These are phyloP conservation scores for Phyllostomus hastatus DNA, from an alignment of 2,113 vertebrate genomes.

Conservation along the genomic window DNA sequence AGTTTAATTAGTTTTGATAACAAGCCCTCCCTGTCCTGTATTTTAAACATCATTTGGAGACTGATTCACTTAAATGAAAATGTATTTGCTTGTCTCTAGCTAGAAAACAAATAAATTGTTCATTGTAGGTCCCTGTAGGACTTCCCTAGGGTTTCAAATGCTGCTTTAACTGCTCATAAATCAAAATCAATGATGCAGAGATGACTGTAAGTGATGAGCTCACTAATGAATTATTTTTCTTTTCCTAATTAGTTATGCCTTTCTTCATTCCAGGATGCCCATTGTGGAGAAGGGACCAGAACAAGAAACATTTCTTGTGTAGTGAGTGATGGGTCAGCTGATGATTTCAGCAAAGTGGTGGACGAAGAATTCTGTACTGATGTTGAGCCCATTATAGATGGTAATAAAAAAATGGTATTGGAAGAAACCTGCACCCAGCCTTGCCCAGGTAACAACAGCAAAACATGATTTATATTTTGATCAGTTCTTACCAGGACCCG, in stretches of 20 bases:
- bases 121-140: neutral
- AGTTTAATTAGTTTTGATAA: conserved; percentile 40
- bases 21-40: neutral
- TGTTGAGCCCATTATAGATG: conserved; percentile 86
- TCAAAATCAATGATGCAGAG: conserved; percentile 52
- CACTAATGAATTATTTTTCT: conserved; percentile 42
- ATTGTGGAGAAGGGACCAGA: conserved; percentile 92
- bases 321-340: conserved; percentile 90
- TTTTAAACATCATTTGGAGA: conserved; percentile 39
- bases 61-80: conserved; percentile 57
- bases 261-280: conserved; percentile 84
- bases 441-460: conserved; percentile 89
- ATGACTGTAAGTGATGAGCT: conserved; percentile 36
- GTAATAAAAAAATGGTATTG: conserved; percentile 85
- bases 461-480: neutral
- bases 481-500: neutral
- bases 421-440: conserved; percentile 93
- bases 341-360: conserved; percentile 84
- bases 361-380: conserved; percentile 94
- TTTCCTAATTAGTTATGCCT: conserved; percentile 51
- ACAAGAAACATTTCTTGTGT: conserved; percentile 93
- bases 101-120: conserved; percentile 56
- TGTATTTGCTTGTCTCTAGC: conserved; percentile 57
- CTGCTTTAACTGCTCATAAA: conserved; percentile 38
- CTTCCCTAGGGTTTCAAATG: conserved; percentile 36